Evolutionary conservation across 2,888 invertebrate species (phyloP).

Genomic region (Perithous albicinctus): DNA sequence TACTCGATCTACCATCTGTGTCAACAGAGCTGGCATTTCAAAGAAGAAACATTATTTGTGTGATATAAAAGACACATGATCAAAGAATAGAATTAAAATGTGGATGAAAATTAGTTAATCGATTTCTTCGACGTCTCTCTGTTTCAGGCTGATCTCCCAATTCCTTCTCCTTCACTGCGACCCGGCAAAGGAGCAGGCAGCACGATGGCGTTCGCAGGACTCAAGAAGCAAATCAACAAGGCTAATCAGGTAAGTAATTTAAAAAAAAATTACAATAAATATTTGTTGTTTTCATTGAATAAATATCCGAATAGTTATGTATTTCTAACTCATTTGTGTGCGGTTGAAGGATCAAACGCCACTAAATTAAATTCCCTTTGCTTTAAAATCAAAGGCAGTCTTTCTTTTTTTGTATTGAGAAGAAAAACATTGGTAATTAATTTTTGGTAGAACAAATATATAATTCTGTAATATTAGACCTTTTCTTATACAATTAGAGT

Average conservation of each 20-base stretch:
- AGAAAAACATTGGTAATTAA: no score
- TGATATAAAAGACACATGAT: not conserved
- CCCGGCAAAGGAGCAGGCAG: constrained; percentile 63
- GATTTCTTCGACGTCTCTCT: constrained; percentile 25
- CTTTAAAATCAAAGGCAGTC: not conserved
- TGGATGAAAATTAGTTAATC: constrained; percentile 34
- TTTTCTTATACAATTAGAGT: no score
- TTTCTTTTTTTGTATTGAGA: not conserved
- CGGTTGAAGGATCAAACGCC: no score
- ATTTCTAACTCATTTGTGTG: not conserved
- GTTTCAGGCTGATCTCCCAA: constrained; percentile 47
- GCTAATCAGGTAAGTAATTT: constrained; percentile 98
- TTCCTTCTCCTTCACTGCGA: constrained; percentile 38
- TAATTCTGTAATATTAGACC: no score
- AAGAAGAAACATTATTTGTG: not conserved
- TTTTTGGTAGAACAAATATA: no score
- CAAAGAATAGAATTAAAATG: not conserved
- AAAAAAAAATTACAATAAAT: no score
- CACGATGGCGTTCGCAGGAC: constrained; percentile 98
- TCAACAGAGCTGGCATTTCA: constrained; percentile 11
- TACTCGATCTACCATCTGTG: constrained; percentile 23
- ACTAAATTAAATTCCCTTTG: not conserved
- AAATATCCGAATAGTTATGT: not conserved
- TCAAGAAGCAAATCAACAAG: constrained; percentile 99
- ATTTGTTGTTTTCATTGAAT: not conserved